Evolutionary conservation across 1,140 invertebrate genomes (phyloP), one percentile per base, ranked within the genome.

Genomic region (Drosophila baimaii): DNA sequence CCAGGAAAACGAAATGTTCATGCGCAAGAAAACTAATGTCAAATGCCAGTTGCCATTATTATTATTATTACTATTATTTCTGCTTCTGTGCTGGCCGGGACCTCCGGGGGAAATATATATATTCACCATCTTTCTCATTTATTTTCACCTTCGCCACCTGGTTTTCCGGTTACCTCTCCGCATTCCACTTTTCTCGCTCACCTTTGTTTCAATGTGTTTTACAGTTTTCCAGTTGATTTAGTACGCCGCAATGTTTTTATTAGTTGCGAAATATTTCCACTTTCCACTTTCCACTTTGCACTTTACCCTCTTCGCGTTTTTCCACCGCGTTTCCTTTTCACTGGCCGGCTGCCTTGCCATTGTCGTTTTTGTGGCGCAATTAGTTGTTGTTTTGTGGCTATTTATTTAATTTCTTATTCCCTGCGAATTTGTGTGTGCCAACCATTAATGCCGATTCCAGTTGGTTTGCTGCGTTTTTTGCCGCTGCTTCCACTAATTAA

Each of bases 221-320:
- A 65, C 61, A 82, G 57, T 80, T 88, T 84, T 83, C 31, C 79
- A 73, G 63, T 83, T 88, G 83, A 88, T 88, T 88, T 83, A 88
- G 66, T 74, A 66, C 73, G 68, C 83, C 61, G 77, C 73, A 80
- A 76, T 83, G 79, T 76, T 81, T 88, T 88, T 89, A 88, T 88
- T 83, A 77, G 77, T 74, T 79, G 79, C 77, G 77, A 81, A 86
- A 86, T 75, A 81, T 86, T 85, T 81, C 41, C 69, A 62, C 61
- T 35, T 57, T 59, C 21, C 65, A 44, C 49, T 51, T 27, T 69
- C 47, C 17, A 13, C 23, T n/a, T 71, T 47, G 12, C 46, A 15
- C 9, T 29, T 29, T 44, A 27, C 15, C 12, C 23, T 33, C 49
- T 31, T 39, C 27, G 25, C 29, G 13, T 13, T 43, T 39, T 39